Evolutionary conservation across 2,797 vertebrate genomes (phyloP).

Genomic region (Leucoraja ocellata): DNA sequence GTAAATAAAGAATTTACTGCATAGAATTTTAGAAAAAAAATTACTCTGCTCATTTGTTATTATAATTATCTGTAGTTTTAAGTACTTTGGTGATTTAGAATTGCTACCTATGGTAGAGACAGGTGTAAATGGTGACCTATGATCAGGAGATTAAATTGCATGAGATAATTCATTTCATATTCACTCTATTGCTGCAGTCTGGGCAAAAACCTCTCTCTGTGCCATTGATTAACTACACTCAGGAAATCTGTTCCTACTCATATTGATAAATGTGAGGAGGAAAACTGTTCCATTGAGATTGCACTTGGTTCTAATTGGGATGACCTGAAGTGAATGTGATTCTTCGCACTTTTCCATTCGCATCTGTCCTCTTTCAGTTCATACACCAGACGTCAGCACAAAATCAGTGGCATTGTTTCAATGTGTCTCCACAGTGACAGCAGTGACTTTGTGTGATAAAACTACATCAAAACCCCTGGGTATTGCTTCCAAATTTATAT

Average conservation of each 20-base stretch:
- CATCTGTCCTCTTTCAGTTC: slow-evolving; percentile 4
- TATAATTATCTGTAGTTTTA: neutral
- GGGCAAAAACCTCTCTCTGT: neutral
- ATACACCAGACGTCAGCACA: slow-evolving; percentile 5
- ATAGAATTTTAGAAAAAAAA: neutral
- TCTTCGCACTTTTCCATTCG: neutral
- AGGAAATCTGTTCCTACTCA: neutral
- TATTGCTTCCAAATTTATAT: slow-evolving; percentile 30
- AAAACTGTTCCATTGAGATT: neutral
- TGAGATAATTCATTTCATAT: neutral
- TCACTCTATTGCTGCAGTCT: neutral
- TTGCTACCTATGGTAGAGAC: neutral
- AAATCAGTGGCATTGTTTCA: slow-evolving; percentile 16
- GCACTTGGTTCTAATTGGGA: neutral
- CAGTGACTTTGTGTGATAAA: slow-evolving; percentile 24
- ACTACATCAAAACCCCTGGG: slow-evolving; percentile 24
- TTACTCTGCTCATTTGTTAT: neutral
- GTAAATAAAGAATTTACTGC: neutral
- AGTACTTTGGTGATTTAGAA: neutral
- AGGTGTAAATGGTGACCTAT: neutral
- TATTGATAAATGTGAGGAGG: neutral
- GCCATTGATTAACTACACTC: neutral
- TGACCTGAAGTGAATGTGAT: neutral
- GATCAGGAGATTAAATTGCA: neutral
- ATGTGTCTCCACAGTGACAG: neutral